Evolutionary conservation across 2,113 vertebrate genomes (phyloP), one percentile per base, ranked within the genome.

Genomic region (Lophius piscatorius): DNA sequence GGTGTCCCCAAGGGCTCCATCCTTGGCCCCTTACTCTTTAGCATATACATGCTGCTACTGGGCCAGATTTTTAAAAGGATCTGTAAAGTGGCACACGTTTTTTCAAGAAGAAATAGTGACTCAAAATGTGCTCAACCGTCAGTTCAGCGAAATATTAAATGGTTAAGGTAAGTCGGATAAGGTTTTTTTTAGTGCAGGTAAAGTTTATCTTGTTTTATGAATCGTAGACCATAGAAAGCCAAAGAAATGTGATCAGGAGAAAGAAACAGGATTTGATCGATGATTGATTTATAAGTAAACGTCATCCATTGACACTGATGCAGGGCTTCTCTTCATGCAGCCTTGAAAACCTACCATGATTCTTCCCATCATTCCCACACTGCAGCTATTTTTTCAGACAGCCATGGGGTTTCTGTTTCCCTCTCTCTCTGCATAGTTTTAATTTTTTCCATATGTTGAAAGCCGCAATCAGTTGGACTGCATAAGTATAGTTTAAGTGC

Each of bases 281-380:
- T 31, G 51, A 63, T 54, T 63, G 40, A 62, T 70, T 47, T 54
- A 28, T 31, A 57, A 57, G 44, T 34, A 60, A 77, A 62, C 14
- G 33, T 34, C 54, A 45, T 35, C 45, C 23, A 50, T 67, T 51
- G 51, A 67, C 47, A 13, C 40, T 39, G 21, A 22, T 49, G 47
- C 52, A 22, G 20, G 12, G 28, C n/a, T 52, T 63, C 64, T 16
- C 41, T 42, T 17, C 49, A 29, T 21, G 8, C 23, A 11, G 14
- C 18, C 51, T 35, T 44, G 31, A 59, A 62, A 54, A 58, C 36
- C 23, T 47, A 47, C 60, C 61, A 62, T 13, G 41, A 63, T 24
- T 24, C 35, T 31, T 24, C 28, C 21, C 20, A n/a, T n/a, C 36
- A 23, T 40, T 21, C 39, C 63, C 56, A 62, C 47, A 31, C 20